Base-by-base conservation (phyloP, 2,797 vertebrate species). In the Darevskia mixta region DNA sequence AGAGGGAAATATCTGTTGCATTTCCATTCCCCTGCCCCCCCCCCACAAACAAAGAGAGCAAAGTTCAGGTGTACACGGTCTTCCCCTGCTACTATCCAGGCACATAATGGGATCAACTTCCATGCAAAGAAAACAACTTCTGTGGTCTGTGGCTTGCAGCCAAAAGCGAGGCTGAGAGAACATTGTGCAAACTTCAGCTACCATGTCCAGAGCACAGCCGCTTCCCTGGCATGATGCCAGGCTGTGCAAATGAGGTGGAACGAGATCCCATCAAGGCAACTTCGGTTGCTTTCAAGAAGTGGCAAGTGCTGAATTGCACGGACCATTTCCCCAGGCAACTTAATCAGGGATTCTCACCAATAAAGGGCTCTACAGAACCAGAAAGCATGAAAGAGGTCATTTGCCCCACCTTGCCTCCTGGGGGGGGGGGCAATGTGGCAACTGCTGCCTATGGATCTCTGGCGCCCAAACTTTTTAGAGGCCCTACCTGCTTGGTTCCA, bases 121-220 rank as follows among this genome's bases (percentile, higher is more conserved):
- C 1, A 18, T 7, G 43, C 82, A 32, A 7, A n/a, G 35, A 5
- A 35, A 15, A 10, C 17, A 0, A 4, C 45, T 61, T 15, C 23
- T 29, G 82, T 18, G 13, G 72, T 29, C 25, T 10, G 83, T n/a
- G 83, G 83, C 72, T 35, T 8, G 32, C 71, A 32, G 55, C 83
- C 83, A 85, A 64, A 55, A 61, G 11, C 49, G 4, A 13, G 1
- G 1, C 45, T 58, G 2, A 58, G 10, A 58, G 32, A 32, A 29
- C 18, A n/a, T 9, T 3, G 73, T 8, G 23, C 73, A 76, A 20
- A 76, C 35, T 23, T 41, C 9, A 43, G 32, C 71, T 3, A 13
- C 25, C 25, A 25, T 0, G 25, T 13, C 25, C 32, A 49, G 2
- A 1, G 6, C n/a, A 27, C 7, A 25, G 64, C 3, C 1, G n/a